These are phyloP conservation scores for Melanocharis versteri DNA, from an alignment of 2,113 vertebrate genomes.

Conservation along the genomic window DNA sequence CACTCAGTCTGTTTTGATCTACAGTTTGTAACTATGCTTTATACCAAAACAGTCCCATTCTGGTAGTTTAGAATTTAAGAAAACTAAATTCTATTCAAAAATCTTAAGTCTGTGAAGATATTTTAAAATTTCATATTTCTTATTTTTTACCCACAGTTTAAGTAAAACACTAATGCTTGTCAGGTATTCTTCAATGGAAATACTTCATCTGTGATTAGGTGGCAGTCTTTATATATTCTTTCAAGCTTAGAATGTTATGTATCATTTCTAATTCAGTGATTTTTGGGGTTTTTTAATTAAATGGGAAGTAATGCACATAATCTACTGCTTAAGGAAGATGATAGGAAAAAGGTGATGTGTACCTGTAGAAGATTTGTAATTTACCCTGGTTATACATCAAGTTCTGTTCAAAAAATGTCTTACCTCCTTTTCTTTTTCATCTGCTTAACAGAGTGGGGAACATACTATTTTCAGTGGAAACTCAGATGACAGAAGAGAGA, in stretches of 20 bases:
- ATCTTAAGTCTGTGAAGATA: neutral
- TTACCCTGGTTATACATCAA: neutral
- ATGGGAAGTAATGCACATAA: neutral
- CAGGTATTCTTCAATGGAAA: neutral
- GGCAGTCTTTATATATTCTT: neutral
- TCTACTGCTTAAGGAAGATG: neutral
- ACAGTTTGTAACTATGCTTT: neutral
- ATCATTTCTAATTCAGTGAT: neutral
- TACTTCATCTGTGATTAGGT: neutral
- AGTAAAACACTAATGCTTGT: neutral
- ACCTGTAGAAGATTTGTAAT: neutral
- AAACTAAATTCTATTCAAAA: neutral
- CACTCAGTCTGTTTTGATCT: neutral
- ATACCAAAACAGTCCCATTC: neutral
- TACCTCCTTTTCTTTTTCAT: neutral
- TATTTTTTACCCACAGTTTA: neutral
- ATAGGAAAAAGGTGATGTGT: neutral
- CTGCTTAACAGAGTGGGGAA: conserved; percentile 85
- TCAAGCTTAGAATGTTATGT: neutral
- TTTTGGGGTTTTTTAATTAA: neutral
- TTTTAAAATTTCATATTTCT: neutral
- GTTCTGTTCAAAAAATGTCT: neutral
- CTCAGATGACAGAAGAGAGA: conserved; percentile 94
- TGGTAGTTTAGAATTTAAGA: neutral
- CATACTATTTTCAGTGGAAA: conserved; percentile 96